These are phyloP conservation scores for Lucilia sericata DNA, from an alignment of 1,140 invertebrate species.

Conservation along the genomic window DNA sequence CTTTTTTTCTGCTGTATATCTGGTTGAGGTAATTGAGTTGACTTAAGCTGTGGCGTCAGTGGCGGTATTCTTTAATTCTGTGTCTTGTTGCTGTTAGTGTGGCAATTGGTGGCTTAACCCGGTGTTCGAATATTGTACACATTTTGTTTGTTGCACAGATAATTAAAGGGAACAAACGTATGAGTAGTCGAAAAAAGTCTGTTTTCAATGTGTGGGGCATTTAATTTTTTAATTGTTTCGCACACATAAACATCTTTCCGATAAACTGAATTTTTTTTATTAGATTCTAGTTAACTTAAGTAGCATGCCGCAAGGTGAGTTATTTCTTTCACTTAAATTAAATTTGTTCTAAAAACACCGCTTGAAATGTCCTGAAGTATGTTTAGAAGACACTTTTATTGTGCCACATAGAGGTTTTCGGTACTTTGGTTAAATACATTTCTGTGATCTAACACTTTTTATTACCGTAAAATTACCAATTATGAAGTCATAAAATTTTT, in stretches of 20 bases:
- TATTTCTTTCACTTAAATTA: neutral
- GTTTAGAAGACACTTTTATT: no score
- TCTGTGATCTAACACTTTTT: no score
- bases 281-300: constrained; percentile 40
- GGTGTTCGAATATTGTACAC: constrained; percentile 6
- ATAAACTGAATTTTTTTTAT: constrained; percentile 25
- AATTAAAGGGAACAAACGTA: constrained; percentile 24
- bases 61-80: constrained; percentile 32
- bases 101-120: neutral
- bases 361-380: no score
- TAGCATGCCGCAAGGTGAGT: constrained; percentile 19
- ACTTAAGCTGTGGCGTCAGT: constrained; percentile 50
- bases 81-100: constrained; percentile 20
- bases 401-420: no score
- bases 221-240: constrained; percentile 56
- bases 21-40: constrained; percentile 45
- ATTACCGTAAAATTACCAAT: no score
- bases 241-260: constrained; percentile 24
- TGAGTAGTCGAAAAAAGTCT: neutral
- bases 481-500: no score
- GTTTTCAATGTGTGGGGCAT: constrained; percentile 62
- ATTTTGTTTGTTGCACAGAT: constrained; percentile 27
- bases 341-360: no score
- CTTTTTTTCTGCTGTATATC: constrained; percentile 7
- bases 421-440: no score